Evolutionary conservation across 2,113 vertebrate genomes (phyloP).

Genomic region (Coregonus clupeaformis): DNA sequence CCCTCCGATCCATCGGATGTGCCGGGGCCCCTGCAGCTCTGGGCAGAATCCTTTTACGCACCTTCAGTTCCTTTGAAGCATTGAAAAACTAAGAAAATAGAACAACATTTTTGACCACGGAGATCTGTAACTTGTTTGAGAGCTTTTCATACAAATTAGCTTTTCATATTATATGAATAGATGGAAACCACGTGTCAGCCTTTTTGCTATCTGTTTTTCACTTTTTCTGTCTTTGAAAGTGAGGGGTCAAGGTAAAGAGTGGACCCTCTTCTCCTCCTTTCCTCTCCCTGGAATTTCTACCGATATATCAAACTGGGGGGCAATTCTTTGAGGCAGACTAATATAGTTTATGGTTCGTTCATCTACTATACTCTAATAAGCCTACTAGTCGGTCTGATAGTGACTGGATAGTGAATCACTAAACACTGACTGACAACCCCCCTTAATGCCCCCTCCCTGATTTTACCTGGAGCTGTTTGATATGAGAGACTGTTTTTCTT

Average conservation of each 20-base stretch:
- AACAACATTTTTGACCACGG: slow-evolving; percentile 11
- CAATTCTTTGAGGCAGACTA: too few species aligned
- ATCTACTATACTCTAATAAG: too few species aligned
- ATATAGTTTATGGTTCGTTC: too few species aligned
- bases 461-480: slow-evolving; percentile 18
- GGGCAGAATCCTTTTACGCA: slow-evolving; percentile 4
- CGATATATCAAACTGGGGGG: too few species aligned
- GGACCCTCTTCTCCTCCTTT: slow-evolving; percentile 38
- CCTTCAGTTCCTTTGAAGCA: slow-evolving; percentile 12
- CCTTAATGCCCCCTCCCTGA: neutral
- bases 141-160: slow-evolving; percentile 16
- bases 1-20: neutral
- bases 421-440: too few species aligned
- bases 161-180: slow-evolving; percentile 30
- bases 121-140: neutral
- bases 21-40: neutral
- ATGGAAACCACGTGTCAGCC: slow-evolving; percentile 25
- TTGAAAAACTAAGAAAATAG: neutral
- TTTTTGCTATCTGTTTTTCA: slow-evolving; percentile 43
- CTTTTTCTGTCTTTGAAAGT: neutral
- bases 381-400: too few species aligned
- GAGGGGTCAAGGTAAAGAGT: slow-evolving; percentile 18
- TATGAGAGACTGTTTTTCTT: slow-evolving; percentile 1
- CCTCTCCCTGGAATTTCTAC: neutral
- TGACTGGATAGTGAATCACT: too few species aligned